Evolutionary conservation across 2,888 invertebrate genomes (phyloP), one percentile per base, ranked within the genome.

Genomic region (Drosophila subquinaria): DNA sequence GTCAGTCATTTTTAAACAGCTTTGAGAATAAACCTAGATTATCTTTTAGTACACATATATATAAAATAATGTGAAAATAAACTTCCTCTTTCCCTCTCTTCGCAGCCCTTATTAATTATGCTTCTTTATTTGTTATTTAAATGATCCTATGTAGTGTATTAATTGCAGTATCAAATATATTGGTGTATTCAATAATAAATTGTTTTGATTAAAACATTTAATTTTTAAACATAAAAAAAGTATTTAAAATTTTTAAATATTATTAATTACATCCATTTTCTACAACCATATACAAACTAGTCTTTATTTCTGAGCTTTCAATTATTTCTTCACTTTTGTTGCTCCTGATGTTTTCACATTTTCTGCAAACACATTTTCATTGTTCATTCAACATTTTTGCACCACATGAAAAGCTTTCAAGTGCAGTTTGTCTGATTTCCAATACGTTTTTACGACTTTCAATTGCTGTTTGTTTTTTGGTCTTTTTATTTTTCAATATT

Each of bases 341-440:
- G 1, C 15, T 48, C 48, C 2, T 10, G 4, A 0, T 36, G 23
- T n/a, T 9, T 15, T 48, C 57, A 13, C 4, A 50, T 23, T 11
- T 40, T 47, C 17, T 23, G n/a, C 5, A 35, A 33, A 52, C 48
- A 53, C 10, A 42, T 79, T 71, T 72, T 76, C 63, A 63, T 67
- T 55, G 68, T 66, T 69, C 68, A 71, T 82, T 82, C 59, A 86
- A 71, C 57, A 69, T 80, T 80, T 86, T 86, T 88, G 70, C 89
- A 83, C 73, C 66, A 86, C 47, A 86, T 88, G 81, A 83, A 80
- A 71, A 52, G 38, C 4, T 30, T 71, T 83, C 89, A 83, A 84
- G 89, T 78, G 73, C 51, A 23, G 20, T 60, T 56, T 48, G 60
- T 27, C 59, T 45, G 51, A 33, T 48, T 69, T 67, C 60, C 47